Evolutionary conservation across 1,140 invertebrate species (phyloP), one percentile per base, ranked within the genome.

Genomic region (Homalodisca vitripennis): DNA sequence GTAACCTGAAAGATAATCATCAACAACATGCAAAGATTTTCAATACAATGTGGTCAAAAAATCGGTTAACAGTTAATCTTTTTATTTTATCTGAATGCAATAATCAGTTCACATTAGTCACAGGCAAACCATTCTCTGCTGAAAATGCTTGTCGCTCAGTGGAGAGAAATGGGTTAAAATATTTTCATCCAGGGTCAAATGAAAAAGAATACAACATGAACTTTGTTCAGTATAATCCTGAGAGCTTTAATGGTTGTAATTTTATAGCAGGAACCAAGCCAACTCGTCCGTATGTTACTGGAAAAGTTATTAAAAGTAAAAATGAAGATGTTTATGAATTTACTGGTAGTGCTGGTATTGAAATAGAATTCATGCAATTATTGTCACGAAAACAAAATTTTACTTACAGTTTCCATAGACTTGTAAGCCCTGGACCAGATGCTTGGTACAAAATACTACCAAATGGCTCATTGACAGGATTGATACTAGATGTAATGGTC

Each of bases 301-400:
- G 55, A 60, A 60, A 60, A 10, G 6, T 1, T 2, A n/a, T 60
- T 3, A 60, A 10, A 60, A 60, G 12, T 2, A 3, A 60, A n/a
- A 30, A 60, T 24, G 24, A 30, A 27, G 24, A 13, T 10, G 22
- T 27, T n/a, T 60, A 60, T 26, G 29, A 60, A 2, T 60, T n/a
- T n/a, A n/a, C n/a, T n/a, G n/a, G 29, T 24, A 10, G 3, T 27
- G 2, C 6, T n/a, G 55, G 55, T 27, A 60, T 60, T 3, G 55
- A 60, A 27, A 60, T 60, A 60, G 14, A 60, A 60, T 3, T 60
- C 14, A 60, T 60, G 55, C 3, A n/a, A 3, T 13, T 27, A n/a
- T 13, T 30, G 3, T 26, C 55, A 22, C 6, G 1, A 27, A 26
- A 24, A n/a, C 12, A 27, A 3, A 60, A 60, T 29, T 60, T 60